Evolutionary conservation across 2,113 vertebrate species (phyloP).

Genomic region (Rhynchopsitta pachyrhyncha): DNA sequence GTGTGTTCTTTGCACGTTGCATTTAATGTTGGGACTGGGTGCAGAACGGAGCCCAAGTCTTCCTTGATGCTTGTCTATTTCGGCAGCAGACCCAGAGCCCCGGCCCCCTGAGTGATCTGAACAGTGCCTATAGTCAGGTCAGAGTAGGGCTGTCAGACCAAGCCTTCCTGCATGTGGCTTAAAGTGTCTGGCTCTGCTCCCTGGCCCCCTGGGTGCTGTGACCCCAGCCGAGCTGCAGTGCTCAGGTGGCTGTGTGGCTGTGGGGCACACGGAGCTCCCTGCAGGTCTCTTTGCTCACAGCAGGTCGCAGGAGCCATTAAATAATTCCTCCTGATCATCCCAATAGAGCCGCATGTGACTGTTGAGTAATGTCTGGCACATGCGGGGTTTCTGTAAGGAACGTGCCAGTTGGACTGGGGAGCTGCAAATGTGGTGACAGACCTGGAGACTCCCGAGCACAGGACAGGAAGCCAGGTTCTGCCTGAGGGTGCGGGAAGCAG

Average conservation of each 20-base stretch:
- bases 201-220: neutral
- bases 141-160: neutral
- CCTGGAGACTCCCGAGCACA: neutral
- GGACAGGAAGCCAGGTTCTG: neutral
- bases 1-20: neutral
- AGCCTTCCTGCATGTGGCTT: neutral
- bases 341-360: neutral
- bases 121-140: neutral
- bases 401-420: neutral
- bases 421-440: neutral
- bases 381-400: neutral
- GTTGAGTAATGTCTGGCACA: neutral
- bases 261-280: neutral
- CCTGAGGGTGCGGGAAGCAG: neutral
- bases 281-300: neutral
- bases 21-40: neutral
- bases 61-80: neutral
- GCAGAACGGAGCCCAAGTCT: neutral
- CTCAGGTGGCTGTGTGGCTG: neutral
- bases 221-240: neutral
- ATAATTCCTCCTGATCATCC: neutral
- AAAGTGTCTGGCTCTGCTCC: neutral
- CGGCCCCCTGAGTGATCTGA: neutral
- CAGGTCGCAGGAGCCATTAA: accelerated
- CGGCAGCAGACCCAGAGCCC: neutral